Percentiles rank a stretch among this genome's conserved stretches.
Evolutionary conservation across 2,888 invertebrate species (phyloP).

Genomic region (Caenorhabditis afra): DNA sequence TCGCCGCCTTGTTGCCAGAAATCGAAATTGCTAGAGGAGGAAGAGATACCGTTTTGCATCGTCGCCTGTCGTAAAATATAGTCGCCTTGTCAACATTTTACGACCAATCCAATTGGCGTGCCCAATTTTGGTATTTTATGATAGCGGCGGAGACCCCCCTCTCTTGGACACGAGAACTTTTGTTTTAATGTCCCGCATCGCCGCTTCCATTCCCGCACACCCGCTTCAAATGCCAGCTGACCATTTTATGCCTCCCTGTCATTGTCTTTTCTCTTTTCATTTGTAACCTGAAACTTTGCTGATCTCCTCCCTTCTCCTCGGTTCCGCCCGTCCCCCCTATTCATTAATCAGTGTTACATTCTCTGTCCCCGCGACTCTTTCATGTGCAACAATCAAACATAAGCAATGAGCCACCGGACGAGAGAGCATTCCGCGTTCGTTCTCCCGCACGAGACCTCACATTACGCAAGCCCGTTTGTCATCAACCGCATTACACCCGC

Average conservation of each 20-base stretch:
- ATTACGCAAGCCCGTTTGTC: conserved; percentile 61
- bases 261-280: neutral
- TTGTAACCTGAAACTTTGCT: neutral
- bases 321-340: neutral
- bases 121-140: conserved; percentile 60
- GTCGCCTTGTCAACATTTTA: conserved; percentile 62
- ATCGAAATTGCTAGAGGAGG: neutral
- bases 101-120: conserved; percentile 57
- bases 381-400: conserved; percentile 58
- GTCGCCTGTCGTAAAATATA: conserved; percentile 55
- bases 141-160: conserved; percentile 13
- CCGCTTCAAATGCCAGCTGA: neutral
- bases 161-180: conserved; percentile 30
- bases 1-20: no score
- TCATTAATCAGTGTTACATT: conserved; percentile 38
- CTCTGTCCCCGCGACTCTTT: conserved; percentile 4
- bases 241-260: conserved; percentile 13
- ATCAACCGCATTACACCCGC: conserved; percentile 60
- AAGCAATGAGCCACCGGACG: conserved; percentile 18
- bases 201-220: conserved; percentile 2
- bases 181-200: conserved; percentile 11
- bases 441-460: conserved; percentile 49
- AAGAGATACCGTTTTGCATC: conserved; percentile 22
- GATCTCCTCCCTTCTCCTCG: neutral
- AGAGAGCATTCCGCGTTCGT: conserved; percentile 30